These are phyloP conservation scores for Indicator maculatus DNA, from an alignment of 2,113 vertebrate species.

Conservation along the genomic window DNA sequence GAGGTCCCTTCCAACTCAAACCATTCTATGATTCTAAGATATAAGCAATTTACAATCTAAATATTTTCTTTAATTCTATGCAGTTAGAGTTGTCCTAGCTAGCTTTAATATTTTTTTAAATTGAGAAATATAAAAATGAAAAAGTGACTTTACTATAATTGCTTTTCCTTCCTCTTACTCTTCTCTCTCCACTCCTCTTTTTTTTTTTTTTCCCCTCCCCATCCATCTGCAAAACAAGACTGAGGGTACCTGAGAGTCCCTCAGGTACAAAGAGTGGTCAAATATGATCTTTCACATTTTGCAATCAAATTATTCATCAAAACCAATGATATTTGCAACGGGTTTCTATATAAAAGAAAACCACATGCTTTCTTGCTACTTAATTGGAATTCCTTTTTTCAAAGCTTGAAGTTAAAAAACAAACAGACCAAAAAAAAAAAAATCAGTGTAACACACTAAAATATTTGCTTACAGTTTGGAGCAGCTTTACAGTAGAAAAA, in stretches of 20 bases:
- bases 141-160: background rate
- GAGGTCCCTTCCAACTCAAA: no score
- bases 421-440: background rate
- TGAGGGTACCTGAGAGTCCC: background rate
- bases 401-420: background rate
- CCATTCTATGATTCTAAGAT: background rate
- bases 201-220: background rate
- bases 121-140: background rate
- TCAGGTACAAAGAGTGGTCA: background rate
- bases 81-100: background rate
- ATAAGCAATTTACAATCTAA: background rate
- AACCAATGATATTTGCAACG: background rate
- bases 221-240: background rate
- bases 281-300: background rate
- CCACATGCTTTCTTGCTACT: background rate
- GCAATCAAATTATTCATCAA: background rate
- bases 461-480: background rate
- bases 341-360: background rate
- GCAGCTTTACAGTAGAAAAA: background rate
- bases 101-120: background rate
- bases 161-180: background rate
- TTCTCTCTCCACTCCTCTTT: fast-evolving
- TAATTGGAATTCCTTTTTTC: background rate
- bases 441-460: background rate
- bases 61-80: background rate